Percentiles rank a stretch among this genome's conserved stretches.
Evolutionary conservation across 2,888 invertebrate genomes (phyloP).

Genomic region (Apamea epomidion): DNA sequence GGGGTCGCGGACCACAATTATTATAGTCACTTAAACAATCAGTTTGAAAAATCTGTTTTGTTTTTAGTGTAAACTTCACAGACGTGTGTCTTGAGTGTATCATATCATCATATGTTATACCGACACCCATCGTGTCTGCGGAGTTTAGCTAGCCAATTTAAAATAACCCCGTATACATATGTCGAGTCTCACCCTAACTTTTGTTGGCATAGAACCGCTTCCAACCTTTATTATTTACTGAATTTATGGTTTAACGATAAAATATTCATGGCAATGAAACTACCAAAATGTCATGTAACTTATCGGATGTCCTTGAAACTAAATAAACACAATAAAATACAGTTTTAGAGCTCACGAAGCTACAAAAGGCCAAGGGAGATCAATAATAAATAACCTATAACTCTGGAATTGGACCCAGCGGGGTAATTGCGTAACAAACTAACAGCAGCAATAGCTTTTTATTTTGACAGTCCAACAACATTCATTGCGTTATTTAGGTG

Average conservation of each 20-base stretch:
- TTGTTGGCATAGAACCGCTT: background rate
- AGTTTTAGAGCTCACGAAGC: constrained; percentile 28
- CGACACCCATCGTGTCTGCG: too few species aligned
- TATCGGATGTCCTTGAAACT: constrained; percentile 55
- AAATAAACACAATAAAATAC: constrained; percentile 27
- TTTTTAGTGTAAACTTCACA: too few species aligned
- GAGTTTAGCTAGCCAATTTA: too few species aligned
- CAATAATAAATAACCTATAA: constrained; percentile 26
- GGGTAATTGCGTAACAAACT: background rate
- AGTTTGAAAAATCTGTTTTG: too few species aligned
- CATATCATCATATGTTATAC: too few species aligned
- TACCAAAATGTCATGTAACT: constrained; percentile 28
- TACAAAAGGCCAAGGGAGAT: background rate
- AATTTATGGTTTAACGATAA: constrained; percentile 40
- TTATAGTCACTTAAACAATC: too few species aligned
- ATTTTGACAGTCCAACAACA: too few species aligned
- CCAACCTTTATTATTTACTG: constrained; percentile 10
- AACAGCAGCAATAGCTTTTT: too few species aligned
- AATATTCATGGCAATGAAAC: constrained; percentile 22
- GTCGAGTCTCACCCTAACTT: background rate
- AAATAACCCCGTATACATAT: background rate
- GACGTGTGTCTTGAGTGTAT: too few species aligned
- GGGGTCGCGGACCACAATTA: too few species aligned
- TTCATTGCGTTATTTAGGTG: too few species aligned
- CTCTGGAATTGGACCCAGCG: background rate